Evolutionary conservation across 1,140 invertebrate genomes (phyloP).

Genomic region (Diplogasteroides magnus): DNA sequence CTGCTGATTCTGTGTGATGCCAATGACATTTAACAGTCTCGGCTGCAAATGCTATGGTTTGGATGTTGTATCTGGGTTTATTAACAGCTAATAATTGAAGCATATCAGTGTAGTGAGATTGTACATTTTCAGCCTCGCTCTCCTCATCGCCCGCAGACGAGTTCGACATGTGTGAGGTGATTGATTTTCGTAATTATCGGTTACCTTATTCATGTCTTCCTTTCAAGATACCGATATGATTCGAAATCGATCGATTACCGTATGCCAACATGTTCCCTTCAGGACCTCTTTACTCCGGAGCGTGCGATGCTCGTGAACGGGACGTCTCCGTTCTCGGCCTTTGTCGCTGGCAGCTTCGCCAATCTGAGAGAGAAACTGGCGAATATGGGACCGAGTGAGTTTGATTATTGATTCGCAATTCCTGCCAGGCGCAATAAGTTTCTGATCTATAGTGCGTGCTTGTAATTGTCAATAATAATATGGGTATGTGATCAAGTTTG

Average conservation of each 20-base stretch:
- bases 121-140: conserved; percentile 1
- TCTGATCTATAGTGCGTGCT: neutral
- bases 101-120: too few relatives aligned
- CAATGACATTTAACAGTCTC: too few relatives aligned
- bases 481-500: neutral
- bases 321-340: conserved; percentile 5
- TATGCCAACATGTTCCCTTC: too few relatives aligned
- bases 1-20: too few relatives aligned
- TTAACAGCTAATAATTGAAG: too few relatives aligned
- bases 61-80: too few relatives aligned
- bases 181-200: too few relatives aligned
- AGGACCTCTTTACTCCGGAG: neutral
- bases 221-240: too few relatives aligned
- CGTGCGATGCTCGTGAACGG: conserved; percentile 4
- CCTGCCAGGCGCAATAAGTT: neutral
- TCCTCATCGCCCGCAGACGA: conserved; percentile 14
- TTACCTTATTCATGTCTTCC: too few relatives aligned
- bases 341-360: conserved; percentile 5
- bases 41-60: too few relatives aligned
- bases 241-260: too few relatives aligned
- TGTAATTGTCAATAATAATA: neutral
- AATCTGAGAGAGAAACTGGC: conserved; percentile 10
- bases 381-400: conserved; percentile 15
- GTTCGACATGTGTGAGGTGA: conserved; percentile 17
- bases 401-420: neutral